Percentiles rank a stretch among this genome's conserved stretches.
Conservation (phyloP, 2,888 invertebrate genomes). For the Brachycybe producta region DNA sequence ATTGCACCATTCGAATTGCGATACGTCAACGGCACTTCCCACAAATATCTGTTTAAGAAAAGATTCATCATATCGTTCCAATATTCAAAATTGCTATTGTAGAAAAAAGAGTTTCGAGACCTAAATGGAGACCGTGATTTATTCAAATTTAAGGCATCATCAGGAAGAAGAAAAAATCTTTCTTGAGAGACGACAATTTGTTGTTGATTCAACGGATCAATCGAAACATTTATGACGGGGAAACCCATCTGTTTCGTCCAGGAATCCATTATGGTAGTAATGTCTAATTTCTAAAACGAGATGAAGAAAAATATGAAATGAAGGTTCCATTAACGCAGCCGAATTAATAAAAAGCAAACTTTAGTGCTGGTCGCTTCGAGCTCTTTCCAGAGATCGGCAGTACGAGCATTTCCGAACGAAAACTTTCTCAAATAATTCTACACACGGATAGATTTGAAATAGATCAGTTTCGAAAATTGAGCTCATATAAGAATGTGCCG, state of each 20-base stretch:
- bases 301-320: neutral
- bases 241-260: conserved; percentile 84
- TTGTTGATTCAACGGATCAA: conserved; percentile 24
- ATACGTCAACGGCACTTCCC: conserved; percentile 14
- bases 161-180: conserved; percentile 58
- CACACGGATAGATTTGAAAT: too few species aligned
- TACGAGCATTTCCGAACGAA: conserved; percentile 61
- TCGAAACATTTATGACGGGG: conserved; percentile 53
- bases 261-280: conserved; percentile 56
- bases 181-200: conserved; percentile 52
- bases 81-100: neutral
- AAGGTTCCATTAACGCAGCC: neutral
- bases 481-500: neutral
- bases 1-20: neutral
- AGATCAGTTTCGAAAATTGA: conserved; percentile 43
- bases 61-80: neutral
- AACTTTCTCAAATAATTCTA: conserved; percentile 53
- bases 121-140: conserved; percentile 35
- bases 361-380: conserved; percentile 33
- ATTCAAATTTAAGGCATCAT: conserved; percentile 36
- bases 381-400: conserved; percentile 57
- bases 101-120: conserved; percentile 27
- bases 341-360: neutral
- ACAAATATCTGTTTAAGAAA: conserved; percentile 6
- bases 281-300: neutral